Base-by-base conservation (phyloP, 2,113 vertebrate species). In the Uria aalge region DNA sequence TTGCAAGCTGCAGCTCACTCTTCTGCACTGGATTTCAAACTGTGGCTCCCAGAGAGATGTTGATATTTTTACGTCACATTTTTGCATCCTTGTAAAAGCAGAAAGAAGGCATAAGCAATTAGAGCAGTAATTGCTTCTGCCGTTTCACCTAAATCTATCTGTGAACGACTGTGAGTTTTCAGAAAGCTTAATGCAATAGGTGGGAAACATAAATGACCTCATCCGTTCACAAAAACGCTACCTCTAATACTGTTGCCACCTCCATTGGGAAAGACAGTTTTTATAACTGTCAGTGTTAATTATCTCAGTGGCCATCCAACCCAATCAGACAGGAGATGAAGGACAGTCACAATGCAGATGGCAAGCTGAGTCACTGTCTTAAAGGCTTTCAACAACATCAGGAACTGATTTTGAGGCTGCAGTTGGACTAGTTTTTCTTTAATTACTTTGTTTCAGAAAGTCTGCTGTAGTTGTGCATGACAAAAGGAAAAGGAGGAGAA, bases 401-500 rank as follows among this genome's bases (percentile, higher is more conserved):
- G 63, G 30, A 69, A 27, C 41, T 75, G 11, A 30, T 83, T 85
- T 43, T n/a, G 59, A 62, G 41, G 52, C 24, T 38, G 29, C 20
- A 47, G 5, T 40, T 63, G 23, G 34, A 52, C 90, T 66, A 7
- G 62, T 67, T 68, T 69, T 83, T 47, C 32, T 83, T 76, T 5
- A 82, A 40, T 52, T 69, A 52, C 55, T 73, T 41, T 32, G 36
- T 75, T 77, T 74, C 79, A 76, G 36, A 80, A 90, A 50, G 5
- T 26, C 34, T 84, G 36, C 30, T 48, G 24, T 56, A 43, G 62
- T 60, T 89, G 22, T 75, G 34, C 36, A 40, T 74, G 30, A 59
- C 79, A 78, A 95, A 94, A 83, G 45, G 57, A 81, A 93, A 92
- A 92, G 48, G 59, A 80, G 47, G 53, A 90, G n/a, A 63, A 91